Conservation (phyloP, 1,140 invertebrate species). For the Anoplolepis gracilipes region DNA sequence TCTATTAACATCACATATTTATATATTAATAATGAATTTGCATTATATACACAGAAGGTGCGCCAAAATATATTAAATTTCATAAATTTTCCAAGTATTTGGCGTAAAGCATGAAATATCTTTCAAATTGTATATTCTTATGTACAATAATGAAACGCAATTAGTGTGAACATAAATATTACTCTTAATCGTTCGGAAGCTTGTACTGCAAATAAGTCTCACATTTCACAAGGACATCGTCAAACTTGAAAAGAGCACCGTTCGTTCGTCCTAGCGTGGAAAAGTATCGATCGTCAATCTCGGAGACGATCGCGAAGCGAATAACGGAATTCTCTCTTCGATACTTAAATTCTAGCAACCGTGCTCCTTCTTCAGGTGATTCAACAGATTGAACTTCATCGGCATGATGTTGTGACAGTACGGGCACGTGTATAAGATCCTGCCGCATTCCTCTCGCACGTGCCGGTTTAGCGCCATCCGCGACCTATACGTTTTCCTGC, state of each 20-base stretch:
- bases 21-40: slow-evolving; percentile 4
- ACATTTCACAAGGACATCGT: not conserved
- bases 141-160: not conserved
- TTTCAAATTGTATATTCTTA: not conserved
- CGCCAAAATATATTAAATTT: not conserved
- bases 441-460: slow-evolving; percentile 75
- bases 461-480: slow-evolving; percentile 74
- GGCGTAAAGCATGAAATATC: not conserved
- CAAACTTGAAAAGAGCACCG: not conserved
- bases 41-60: not conserved
- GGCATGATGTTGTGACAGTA: slow-evolving; percentile 74
- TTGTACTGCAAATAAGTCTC: slow-evolving; percentile 27
- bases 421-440: slow-evolving; percentile 72
- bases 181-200: not conserved
- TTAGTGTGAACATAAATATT: not conserved
- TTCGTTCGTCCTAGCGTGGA: not conserved
- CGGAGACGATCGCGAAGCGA: not conserved
- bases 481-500: slow-evolving; percentile 72
- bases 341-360: slow-evolving; percentile 59
- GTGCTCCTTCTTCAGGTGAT: slow-evolving; percentile 75
- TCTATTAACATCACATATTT: slow-evolving; percentile 6
- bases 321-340: not conserved
- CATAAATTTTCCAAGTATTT: not conserved
- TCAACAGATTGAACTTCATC: slow-evolving; percentile 76
- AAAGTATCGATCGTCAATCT: not conserved